Evolutionary conservation across 2,797 vertebrate genomes (phyloP), one percentile per base, ranked within the genome.

Genomic region (Chaetophractus vellerosus): DNA sequence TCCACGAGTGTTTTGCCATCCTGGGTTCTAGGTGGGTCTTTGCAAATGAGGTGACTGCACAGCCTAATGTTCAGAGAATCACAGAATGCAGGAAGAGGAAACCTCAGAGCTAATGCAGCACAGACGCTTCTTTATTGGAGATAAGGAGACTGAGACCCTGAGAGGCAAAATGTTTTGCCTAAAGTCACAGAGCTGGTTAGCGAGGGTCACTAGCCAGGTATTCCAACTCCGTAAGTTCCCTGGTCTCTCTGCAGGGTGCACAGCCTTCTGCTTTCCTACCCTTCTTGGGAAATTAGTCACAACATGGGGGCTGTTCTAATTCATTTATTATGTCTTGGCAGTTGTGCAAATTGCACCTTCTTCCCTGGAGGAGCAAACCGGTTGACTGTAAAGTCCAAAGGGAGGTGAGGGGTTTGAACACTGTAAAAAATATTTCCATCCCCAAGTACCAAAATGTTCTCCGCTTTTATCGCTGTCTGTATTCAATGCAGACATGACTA

Each of bases 1-100:
- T 85, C 83, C 12, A 5, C 18, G 52, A 6, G 21, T 45, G 52
- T 68, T 71, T 68, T 48, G 36, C 41, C 57, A 23, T 59, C 26
- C 78, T 93, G 88, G 96, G 75, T 71, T 86, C 66, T 59, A 36
- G 38, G 33, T 50, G 52, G 71, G 85, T 64, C 31, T 93, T 78
- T 91, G 91, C 21, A 78, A 88, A 88, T 16, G 19, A 88, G 72
- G 31, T 38, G 59, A 85, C 21, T 16, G 2, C 7, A 28, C 7
- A 26, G 23, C 31, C 59, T 50, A 57, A 68, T 45, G 64, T 23
- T 76, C 64, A 72, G 68, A 74, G 48, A 92, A n/a, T 71, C 21
- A 79, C 26, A 86, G 52, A 64, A n/a, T 41, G 19, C 48, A 79
- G 75, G 31, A n/a, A 61, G 38, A 79, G 48, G 76, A 75, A 82